Base-by-base conservation (phyloP, 1,140 invertebrate genomes). In the Trichonephila inaurata region DNA sequence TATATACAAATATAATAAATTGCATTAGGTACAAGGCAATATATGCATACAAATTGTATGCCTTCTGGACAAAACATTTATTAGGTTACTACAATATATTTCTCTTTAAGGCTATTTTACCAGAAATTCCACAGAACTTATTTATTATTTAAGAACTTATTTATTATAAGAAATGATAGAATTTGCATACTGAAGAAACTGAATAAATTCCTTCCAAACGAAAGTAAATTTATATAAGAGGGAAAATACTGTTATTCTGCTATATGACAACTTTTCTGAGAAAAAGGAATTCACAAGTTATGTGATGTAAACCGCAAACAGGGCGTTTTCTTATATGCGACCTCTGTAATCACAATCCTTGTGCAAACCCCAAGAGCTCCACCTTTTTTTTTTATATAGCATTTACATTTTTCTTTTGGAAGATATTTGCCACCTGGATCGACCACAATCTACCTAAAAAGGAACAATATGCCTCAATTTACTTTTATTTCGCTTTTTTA, bases 331-430 rank as follows among this genome's bases (percentile, higher is more conserved):
- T 5, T 72, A 62, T 72, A 72, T 87, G 44, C 64, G 87, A 51
- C 33, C 87, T 1, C 14, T 44, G 40, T 89, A 89, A 89, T 89
- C 87, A 89, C 10, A 72, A 66, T 18, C 61, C 64, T 89, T 89
- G 87, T 72, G 87, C n/a, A 89, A 89, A 6, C 16, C 14, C 8
- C 5, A 33, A 44, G 40, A n/a, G 21, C 87, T 89, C 64, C 87
- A 69, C 87, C 87, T 72, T 72, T 58, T 89, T 89, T 58, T 89
- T 89, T 89, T n/a, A n/a, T 89, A 89, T 89, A 64, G 86, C 62
- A 82, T 40, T 82, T 40, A 77, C 33, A 77, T 40, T 77, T 77
- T 77, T 51, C 14, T 72, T 72, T 24, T 72, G 14, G 24, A 77
- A 33, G 28, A 40, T 77, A 77, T 77, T 77, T 28, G 18, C 28